These are phyloP conservation scores for Xiphorhynchus elegans DNA, from an alignment of 2,113 vertebrate species.

Conservation along the genomic window DNA sequence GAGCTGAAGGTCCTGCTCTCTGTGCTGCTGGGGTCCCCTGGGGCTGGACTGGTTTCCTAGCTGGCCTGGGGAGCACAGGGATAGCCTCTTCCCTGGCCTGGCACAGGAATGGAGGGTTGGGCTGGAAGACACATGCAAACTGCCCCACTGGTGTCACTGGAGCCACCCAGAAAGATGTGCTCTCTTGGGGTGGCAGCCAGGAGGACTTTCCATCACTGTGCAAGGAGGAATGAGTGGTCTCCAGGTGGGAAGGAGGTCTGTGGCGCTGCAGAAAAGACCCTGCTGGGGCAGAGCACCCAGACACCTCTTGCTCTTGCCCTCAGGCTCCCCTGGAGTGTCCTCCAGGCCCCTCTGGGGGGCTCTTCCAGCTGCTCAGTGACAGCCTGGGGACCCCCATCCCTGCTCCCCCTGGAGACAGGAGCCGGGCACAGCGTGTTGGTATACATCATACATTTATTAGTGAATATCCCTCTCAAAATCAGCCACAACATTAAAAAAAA, in stretches of 20 bases:
- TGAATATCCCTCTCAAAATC: slow-evolving; percentile 99
- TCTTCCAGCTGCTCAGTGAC: accelerated
- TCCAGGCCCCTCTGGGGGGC: neutral
- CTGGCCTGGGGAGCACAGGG: accelerated
- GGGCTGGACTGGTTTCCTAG: too few species aligned
- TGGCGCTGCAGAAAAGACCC: neutral
- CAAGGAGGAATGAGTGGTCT: too few species aligned
- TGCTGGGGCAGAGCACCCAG: neutral
- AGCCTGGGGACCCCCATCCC: neutral
- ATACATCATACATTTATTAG: slow-evolving; percentile 99
- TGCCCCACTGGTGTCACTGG: neutral
- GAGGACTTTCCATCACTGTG: accelerated
- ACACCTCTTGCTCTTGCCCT: neutral
- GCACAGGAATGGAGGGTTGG: accelerated
- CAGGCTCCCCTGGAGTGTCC: neutral
- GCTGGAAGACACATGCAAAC: neutral
- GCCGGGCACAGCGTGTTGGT: slow-evolving; percentile 66
- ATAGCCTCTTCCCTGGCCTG: accelerated
- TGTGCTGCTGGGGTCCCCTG: too few species aligned
- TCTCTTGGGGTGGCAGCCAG: accelerated
- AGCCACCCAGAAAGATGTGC: accelerated
- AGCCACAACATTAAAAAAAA: slow-evolving; percentile 99
- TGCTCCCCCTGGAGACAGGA: neutral
- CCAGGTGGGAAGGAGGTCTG: accelerated
- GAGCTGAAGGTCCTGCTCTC: neutral